phyloP scores from a whole-genome alignment of 2,888 invertebrate species.

The Ditula angustiorana region DNA sequence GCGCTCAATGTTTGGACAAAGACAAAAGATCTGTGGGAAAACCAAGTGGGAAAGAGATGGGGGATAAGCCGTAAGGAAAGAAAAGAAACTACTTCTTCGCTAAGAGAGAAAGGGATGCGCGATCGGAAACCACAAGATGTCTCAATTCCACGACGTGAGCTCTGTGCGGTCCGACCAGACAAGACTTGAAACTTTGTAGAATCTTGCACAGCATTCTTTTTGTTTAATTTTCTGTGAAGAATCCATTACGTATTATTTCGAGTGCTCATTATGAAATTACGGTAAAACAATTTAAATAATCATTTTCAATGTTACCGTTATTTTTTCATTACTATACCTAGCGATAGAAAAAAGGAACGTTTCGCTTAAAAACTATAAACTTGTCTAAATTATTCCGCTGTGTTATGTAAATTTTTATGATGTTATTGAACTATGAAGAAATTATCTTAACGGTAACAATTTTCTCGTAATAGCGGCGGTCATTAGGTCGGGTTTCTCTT shows the following conservation, averaged over 20 bases:
- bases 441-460: not conserved
- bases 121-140: constrained; percentile 86
- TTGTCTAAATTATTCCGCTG: not conserved
- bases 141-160: constrained; percentile 83
- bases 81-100: constrained; percentile 64
- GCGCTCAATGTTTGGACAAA: constrained; percentile 82
- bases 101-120: constrained; percentile 71
- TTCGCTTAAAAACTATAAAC: not conserved
- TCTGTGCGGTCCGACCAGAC: constrained; percentile 81
- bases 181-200: constrained; percentile 70
- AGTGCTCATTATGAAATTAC: not conserved
- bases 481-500: constrained; percentile 44
- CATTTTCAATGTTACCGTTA: not conserved
- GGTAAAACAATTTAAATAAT: not conserved
- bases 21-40: constrained; percentile 79
- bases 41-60: constrained; percentile 73
- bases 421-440: not conserved
- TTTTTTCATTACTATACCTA: not conserved
- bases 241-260: constrained; percentile 23
- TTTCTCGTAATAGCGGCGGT: constrained; percentile 38
- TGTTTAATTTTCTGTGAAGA: constrained; percentile 58
- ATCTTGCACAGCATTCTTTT: constrained; percentile 62
- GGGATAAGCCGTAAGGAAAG: constrained; percentile 73
- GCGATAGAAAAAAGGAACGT: not conserved
- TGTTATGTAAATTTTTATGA: not conserved